Percentiles rank a stretch among this genome's conserved stretches.
These are phyloP conservation scores for Novumbra hubbsi DNA, from an alignment of 2,797 vertebrate species.

Conservation along the genomic window DNA sequence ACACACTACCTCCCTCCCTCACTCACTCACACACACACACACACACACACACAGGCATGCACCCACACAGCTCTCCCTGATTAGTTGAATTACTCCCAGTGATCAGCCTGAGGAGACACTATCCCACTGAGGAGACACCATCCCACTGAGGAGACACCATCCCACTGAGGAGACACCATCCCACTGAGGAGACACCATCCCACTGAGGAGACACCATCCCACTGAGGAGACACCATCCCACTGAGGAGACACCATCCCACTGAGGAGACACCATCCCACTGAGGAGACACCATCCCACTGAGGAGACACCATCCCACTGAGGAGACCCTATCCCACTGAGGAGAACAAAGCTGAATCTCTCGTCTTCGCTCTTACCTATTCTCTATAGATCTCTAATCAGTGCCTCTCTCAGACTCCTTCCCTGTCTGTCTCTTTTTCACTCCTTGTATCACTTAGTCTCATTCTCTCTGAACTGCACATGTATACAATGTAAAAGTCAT, in stretches of 20 bases:
- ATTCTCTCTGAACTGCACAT: slow-evolving; percentile 12
- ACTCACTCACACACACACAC: slow-evolving; percentile 1
- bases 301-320: slow-evolving; percentile 39
- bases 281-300: slow-evolving; percentile 28
- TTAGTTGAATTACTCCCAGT: slow-evolving; percentile 76
- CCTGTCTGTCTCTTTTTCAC: slow-evolving; percentile 19
- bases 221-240: slow-evolving; percentile 45
- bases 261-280: slow-evolving; percentile 41
- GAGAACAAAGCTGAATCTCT: background rate
- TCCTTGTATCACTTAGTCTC: slow-evolving; percentile 25
- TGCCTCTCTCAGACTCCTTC: background rate
- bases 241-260: slow-evolving; percentile 18
- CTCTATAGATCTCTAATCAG: background rate
- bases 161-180: slow-evolving; percentile 8
- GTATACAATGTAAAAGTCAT: background rate
- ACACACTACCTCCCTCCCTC: slow-evolving; percentile 7
- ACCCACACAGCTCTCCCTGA: slow-evolving; percentile 38
- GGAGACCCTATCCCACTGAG: too few relatives aligned
- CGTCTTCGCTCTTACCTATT: background rate
- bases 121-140: slow-evolving; percentile 17
- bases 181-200: slow-evolving; percentile 46
- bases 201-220: slow-evolving; percentile 8
- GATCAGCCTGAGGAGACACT: slow-evolving; percentile 65
- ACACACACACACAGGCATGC: slow-evolving; percentile 11
- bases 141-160: slow-evolving; percentile 49